phyloP scores from a whole-genome alignment of 2,797 vertebrate species.

The Todus mexicanus region DNA sequence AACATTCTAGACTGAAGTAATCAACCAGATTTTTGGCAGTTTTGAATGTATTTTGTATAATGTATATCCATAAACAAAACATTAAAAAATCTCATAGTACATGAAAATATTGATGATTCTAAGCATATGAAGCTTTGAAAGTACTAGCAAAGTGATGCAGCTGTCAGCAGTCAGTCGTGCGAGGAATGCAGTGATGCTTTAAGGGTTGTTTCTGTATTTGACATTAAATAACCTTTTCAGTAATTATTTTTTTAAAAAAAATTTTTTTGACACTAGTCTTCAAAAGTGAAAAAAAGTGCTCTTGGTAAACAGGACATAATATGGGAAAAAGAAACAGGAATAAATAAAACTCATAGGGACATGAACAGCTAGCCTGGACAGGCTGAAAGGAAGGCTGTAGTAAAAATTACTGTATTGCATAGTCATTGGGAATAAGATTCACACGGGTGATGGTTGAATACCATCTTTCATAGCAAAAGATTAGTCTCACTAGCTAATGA shows the following conservation, averaged over 20 bases:
- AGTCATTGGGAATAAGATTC: not conserved
- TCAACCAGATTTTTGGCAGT: not conserved
- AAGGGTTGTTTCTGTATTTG: not conserved
- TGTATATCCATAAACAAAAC: not conserved
- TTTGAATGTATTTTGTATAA: not conserved
- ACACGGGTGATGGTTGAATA: not conserved
- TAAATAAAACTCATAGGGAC: not conserved
- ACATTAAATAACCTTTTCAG: not conserved
- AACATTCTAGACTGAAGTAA: not conserved
- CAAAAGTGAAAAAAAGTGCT: not conserved
- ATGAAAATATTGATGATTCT: not conserved
- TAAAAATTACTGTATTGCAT: not conserved
- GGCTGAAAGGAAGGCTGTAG: not conserved
- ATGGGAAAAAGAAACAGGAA: not conserved
- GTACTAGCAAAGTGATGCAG: not conserved
- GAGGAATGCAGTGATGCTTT: not conserved
- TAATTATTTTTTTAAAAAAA: too few species aligned
- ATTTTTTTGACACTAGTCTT: too few species aligned
- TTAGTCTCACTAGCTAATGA: not conserved
- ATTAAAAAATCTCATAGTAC: not conserved
- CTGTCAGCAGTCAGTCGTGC: not conserved
- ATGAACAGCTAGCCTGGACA: not conserved
- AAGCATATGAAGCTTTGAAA: not conserved
- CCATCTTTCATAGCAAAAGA: not conserved
- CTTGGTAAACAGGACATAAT: not conserved